Evolutionary conservation across 1,140 invertebrate species (phyloP).

Genomic region (Cotesia chilonis): DNA sequence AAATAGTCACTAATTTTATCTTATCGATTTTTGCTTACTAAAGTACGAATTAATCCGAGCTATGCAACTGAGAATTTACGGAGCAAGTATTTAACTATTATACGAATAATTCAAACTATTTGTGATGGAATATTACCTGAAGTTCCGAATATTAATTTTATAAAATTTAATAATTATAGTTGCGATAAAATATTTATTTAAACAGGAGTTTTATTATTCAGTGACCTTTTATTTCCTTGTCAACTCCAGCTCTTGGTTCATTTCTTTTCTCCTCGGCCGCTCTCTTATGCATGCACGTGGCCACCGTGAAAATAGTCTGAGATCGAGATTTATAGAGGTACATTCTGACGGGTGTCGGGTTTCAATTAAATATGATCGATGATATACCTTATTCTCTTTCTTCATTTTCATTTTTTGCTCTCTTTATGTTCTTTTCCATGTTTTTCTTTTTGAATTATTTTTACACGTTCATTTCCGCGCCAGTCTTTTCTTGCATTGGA

Average conservation of each 20-base stretch:
- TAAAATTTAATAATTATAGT: background rate
- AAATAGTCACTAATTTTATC: background rate
- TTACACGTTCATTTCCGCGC: too few species aligned
- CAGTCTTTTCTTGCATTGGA: too few species aligned
- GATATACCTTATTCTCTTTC: constrained; percentile 37
- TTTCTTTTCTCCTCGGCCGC: constrained; percentile 9
- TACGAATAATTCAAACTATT: background rate
- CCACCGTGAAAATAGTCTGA: constrained; percentile 43
- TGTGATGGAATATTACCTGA: too few species aligned
- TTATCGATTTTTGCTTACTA: too few species aligned
- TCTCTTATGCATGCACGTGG: background rate
- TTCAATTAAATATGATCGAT: constrained; percentile 58
- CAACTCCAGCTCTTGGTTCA: constrained; percentile 5
- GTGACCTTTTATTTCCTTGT: constrained; percentile 12
- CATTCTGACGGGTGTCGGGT: constrained; percentile 47
- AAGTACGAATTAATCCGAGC: too few species aligned
- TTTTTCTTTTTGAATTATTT: too few species aligned
- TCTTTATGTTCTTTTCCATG: too few species aligned
- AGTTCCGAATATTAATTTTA: too few species aligned
- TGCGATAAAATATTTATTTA: background rate
- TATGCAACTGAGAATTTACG: too few species aligned
- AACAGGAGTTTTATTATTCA: too few species aligned
- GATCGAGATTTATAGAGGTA: constrained; percentile 46
- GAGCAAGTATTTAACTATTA: too few species aligned
- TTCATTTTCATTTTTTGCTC: background rate